These are phyloP conservation scores for Caretta caretta DNA, from an alignment of 2,113 vertebrate species.

Conservation along the genomic window DNA sequence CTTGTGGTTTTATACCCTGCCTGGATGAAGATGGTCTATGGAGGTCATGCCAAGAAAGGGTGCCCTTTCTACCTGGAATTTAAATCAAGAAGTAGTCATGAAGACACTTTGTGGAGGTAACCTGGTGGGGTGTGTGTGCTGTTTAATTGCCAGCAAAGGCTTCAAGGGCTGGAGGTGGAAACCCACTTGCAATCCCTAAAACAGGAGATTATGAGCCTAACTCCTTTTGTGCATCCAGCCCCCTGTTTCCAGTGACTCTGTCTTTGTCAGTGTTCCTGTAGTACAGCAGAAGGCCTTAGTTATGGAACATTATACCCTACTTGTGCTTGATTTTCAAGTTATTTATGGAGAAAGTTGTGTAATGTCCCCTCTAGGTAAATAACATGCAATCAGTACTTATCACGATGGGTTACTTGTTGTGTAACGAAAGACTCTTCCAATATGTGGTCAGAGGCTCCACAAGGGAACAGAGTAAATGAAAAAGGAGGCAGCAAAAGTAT, in stretches of 20 bases:
- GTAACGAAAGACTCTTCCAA: neutral
- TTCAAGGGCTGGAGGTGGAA: neutral
- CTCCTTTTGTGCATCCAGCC: neutral
- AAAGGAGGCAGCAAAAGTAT: neutral
- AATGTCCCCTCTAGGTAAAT: slow-evolving; percentile 24
- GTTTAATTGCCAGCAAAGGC: neutral
- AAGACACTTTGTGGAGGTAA: neutral
- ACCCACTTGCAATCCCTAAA: neutral
- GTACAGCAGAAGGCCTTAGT: neutral
- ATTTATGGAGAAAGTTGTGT: neutral
- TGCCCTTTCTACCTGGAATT: neutral
- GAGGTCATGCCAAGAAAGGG: neutral
- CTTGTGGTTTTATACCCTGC: too few relatives aligned
- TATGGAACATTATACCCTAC: neutral
- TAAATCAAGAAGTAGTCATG: neutral
- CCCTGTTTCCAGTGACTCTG: neutral
- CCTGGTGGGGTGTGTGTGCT: neutral
- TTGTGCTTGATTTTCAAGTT: neutral
- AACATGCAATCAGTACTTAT: neutral
- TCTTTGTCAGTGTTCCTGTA: neutral
- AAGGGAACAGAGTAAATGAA: slow-evolving; percentile 19
- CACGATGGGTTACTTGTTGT: neutral
- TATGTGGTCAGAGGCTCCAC: neutral
- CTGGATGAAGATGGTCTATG: too few relatives aligned
- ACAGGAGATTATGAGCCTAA: fast-evolving